Conservation (phyloP, 2,113 vertebrate species). For the Coreoperca whiteheadi region DNA sequence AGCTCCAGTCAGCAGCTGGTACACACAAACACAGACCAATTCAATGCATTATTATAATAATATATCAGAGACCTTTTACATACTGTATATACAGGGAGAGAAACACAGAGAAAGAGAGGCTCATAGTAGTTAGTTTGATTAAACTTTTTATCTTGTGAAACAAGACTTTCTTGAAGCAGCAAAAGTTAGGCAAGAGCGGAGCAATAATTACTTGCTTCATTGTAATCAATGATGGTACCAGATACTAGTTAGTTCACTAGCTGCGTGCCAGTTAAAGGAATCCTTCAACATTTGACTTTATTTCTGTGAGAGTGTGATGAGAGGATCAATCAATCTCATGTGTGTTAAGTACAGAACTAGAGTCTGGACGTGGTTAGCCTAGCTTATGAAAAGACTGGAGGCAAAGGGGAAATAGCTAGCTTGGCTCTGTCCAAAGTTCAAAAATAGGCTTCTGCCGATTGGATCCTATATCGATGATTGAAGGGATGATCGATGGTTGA, state of each 20-base stretch:
- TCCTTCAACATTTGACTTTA: not conserved
- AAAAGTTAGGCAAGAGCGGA: not conserved
- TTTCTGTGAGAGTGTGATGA: too few species aligned
- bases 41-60: not conserved
- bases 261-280: not conserved
- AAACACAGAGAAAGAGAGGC: not conserved
- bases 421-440: too few species aligned
- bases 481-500: too few species aligned
- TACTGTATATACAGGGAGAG: not conserved
- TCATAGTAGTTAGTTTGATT: not conserved
- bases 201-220: too few species aligned
- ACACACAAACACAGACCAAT: slow-evolving; percentile 35
- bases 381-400: too few species aligned
- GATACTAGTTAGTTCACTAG: not conserved
- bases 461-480: too few species aligned
- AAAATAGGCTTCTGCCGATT: too few species aligned
- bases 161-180: not conserved
- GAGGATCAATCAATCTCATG: too few species aligned
- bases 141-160: not conserved
- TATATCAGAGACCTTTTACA: not conserved
- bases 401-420: too few species aligned
- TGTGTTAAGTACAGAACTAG: too few species aligned
- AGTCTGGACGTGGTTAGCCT: too few species aligned
- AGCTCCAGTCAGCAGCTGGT: slow-evolving; percentile 92
- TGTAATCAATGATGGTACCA: too few species aligned